Percentiles rank a stretch among this genome's conserved stretches.
phyloP scores from a whole-genome alignment of 2,888 invertebrate genomes.

The Anoplius nigerrimus region DNA sequence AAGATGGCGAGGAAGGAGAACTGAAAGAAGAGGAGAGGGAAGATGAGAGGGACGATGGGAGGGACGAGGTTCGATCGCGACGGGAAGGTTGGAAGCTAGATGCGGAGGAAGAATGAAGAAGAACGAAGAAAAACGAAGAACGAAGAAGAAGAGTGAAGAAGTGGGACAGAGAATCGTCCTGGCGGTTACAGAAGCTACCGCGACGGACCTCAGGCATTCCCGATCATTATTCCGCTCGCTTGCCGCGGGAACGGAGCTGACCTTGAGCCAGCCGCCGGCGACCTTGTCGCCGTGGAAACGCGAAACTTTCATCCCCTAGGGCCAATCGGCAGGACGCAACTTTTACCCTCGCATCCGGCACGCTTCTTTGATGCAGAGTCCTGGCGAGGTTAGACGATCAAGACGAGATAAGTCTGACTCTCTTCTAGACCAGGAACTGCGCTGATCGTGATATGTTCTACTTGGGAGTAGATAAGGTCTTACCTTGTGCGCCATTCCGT shows the following conservation, averaged over 20 bases:
- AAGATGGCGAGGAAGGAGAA: conserved; percentile 2
- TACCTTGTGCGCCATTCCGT: conserved; percentile 68
- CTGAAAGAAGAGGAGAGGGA: conserved; percentile 5
- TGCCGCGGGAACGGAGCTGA: conserved; percentile 41
- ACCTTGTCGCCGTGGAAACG: too few species aligned
- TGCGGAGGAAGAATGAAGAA: conserved; percentile 26
- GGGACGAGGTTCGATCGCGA: conserved; percentile 27
- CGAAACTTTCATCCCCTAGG: too few species aligned
- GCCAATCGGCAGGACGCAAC: too few species aligned
- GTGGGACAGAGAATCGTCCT: conserved; percentile 50
- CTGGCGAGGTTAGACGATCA: too few species aligned
- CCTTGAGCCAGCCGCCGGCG: conserved; percentile 42
- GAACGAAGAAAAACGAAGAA: conserved; percentile 14
- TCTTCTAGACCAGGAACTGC: too few species aligned
- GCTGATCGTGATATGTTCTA: too few species aligned
- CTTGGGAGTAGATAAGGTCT: not conserved
- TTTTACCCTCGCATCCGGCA: too few species aligned
- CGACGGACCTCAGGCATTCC: conserved; percentile 55
- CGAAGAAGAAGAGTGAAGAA: conserved; percentile 41
- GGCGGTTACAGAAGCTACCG: conserved; percentile 54
- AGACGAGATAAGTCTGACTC: too few species aligned
- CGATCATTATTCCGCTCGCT: conserved; percentile 63
- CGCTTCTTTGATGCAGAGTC: too few species aligned
- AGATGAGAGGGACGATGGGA: conserved; percentile 31
- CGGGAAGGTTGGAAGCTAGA: conserved; percentile 19